These are phyloP conservation scores for Hyposoter didymator DNA, from an alignment of 2,888 invertebrate species.

Conservation along the genomic window DNA sequence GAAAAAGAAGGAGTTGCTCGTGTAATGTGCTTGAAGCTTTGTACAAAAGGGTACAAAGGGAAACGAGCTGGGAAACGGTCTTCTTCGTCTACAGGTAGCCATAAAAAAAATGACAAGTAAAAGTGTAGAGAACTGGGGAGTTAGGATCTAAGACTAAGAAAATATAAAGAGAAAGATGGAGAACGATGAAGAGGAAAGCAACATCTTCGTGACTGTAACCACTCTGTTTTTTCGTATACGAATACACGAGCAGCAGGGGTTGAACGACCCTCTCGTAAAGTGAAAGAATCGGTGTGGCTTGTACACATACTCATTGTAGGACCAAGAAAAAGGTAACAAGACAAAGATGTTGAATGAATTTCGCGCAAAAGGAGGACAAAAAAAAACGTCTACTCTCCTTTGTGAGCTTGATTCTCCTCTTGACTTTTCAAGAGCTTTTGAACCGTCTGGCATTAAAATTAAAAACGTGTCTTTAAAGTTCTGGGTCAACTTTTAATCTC, in stretches of 20 bases:
- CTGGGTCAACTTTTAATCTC: slow-evolving; percentile 2
- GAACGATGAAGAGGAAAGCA: not conserved
- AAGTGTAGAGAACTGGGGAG: slow-evolving; percentile 17
- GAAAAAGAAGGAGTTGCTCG: slow-evolving; percentile 19
- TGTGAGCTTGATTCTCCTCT: slow-evolving; percentile 2
- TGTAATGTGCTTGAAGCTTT: slow-evolving; percentile 45
- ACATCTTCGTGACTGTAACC: slow-evolving; percentile 27
- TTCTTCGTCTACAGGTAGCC: slow-evolving; percentile 31
- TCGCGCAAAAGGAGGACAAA: not conserved
- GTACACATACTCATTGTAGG: not conserved
- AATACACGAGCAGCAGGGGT: not conserved
- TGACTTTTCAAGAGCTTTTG: slow-evolving; percentile 15
- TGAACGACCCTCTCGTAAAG: slow-evolving; percentile 32
- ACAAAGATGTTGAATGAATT: slow-evolving; percentile 19
- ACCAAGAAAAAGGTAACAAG: not conserved
- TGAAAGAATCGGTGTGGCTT: slow-evolving; percentile 7
- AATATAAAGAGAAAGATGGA: not conserved
- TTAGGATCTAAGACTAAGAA: not conserved
- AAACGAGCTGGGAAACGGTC: slow-evolving; percentile 44
- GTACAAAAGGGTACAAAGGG: slow-evolving; percentile 57
- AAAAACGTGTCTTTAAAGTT: not conserved
- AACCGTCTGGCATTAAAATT: slow-evolving; percentile 18
- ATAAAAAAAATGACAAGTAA: slow-evolving; percentile 18
- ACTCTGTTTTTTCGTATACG: slow-evolving; percentile 22
- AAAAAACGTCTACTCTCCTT: not conserved